Evolutionary conservation across 1,140 invertebrate genomes (phyloP).

Genomic region (Cydia strobilella): DNA sequence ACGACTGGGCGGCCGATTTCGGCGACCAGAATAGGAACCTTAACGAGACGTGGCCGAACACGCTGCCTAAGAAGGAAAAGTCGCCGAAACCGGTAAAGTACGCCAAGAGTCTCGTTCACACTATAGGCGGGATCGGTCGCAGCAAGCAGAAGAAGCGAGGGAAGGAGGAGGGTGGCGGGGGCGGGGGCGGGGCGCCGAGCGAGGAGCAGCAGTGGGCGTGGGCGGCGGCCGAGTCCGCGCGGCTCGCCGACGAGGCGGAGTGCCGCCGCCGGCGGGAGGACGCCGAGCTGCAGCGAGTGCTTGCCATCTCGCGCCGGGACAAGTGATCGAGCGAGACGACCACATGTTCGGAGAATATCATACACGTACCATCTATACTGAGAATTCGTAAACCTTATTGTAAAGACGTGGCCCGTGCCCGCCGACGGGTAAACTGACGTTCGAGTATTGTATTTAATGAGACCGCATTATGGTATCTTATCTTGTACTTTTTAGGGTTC

Average conservation of each 20-base stretch:
- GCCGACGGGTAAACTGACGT: too few species aligned
- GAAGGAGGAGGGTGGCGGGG: slow-evolving; percentile 40
- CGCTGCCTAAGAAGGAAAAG: slow-evolving; percentile 71
- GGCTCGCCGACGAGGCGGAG: slow-evolving; percentile 73
- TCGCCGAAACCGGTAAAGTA: slow-evolving; percentile 73
- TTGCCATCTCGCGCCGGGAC: slow-evolving; percentile 77
- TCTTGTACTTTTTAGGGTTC: too few species aligned
- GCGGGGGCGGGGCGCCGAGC: slow-evolving; percentile 51
- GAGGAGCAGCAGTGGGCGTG: slow-evolving; percentile 82
- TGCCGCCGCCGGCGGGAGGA: slow-evolving; percentile 75
- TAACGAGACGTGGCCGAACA: slow-evolving; percentile 71
- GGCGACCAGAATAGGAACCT: slow-evolving; percentile 60
- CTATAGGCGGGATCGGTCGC: slow-evolving; percentile 71
- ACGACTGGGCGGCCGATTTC: slow-evolving; percentile 62
- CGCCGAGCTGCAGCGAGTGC: slow-evolving; percentile 79
- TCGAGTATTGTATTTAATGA: too few species aligned
- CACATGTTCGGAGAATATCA: too few species aligned
- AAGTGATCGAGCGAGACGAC: slow-evolving; percentile 61
- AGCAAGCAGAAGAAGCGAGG: slow-evolving; percentile 63
- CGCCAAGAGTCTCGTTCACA: slow-evolving; percentile 68
- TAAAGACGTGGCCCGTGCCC: too few species aligned
- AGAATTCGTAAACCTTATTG: too few species aligned
- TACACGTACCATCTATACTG: too few species aligned
- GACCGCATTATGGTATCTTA: too few species aligned
- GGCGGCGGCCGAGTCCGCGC: slow-evolving; percentile 81